Conservation (phyloP, 2,113 vertebrate genomes). For the Probosciger aterrimus region DNA sequence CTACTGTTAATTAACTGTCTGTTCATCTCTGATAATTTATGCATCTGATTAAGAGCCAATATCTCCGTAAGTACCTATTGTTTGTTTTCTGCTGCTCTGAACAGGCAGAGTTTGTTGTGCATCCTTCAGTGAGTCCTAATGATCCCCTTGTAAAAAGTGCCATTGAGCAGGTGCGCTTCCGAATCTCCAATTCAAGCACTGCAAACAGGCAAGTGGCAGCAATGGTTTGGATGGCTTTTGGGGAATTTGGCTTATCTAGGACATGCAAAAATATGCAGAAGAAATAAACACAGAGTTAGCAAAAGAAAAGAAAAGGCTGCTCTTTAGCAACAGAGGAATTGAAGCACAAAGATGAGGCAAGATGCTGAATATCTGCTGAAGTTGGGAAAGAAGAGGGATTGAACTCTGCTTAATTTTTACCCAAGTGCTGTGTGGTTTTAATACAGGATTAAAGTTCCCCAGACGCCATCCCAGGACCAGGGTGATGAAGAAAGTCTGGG, state of each 20-base stretch:
- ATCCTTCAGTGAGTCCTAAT: slow-evolving; percentile 86
- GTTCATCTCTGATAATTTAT: neutral
- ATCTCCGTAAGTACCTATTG: neutral
- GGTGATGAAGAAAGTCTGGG: slow-evolving; percentile 67
- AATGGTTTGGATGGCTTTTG: neutral
- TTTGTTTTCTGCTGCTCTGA: neutral
- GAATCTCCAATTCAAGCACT: slow-evolving; percentile 86
- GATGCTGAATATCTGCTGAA: neutral
- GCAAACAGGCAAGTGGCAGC: slow-evolving; percentile 77
- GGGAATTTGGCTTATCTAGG: neutral
- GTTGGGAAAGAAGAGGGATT: neutral
- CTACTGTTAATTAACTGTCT: neutral
- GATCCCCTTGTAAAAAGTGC: slow-evolving; percentile 85
- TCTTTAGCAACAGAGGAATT: neutral
- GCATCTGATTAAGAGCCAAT: neutral
- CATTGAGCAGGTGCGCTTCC: slow-evolving; percentile 93
- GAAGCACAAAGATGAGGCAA: neutral
- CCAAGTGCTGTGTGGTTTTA: neutral
- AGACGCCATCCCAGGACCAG: slow-evolving; percentile 57
- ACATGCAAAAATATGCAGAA: neutral
- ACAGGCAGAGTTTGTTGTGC: slow-evolving; percentile 90
- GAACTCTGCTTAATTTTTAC: neutral
- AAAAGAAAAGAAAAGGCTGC: neutral
- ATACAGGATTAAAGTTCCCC: slow-evolving; percentile 70
- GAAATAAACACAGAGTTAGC: neutral